Base-by-base conservation (phyloP, 2,888 invertebrate species). In the Dione vanillae region DNA sequence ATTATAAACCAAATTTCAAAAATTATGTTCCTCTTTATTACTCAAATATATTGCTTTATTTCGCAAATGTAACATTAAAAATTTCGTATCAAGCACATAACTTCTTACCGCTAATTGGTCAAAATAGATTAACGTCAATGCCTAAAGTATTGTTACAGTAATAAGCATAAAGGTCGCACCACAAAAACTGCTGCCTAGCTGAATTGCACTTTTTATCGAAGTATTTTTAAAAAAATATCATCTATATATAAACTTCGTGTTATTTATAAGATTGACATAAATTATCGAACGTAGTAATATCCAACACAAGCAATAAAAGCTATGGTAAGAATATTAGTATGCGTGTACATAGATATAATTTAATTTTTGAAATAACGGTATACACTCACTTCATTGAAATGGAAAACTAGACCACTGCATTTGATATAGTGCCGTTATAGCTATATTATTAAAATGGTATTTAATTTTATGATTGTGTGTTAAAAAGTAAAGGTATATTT, bases 401-500 rank as follows among this genome's bases (percentile, higher is more conserved):
- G n/a, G 11, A 14, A 69, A 68, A 71, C 45, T 43, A 41, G 64
- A 56, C n/a, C 58, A 51, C 40, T 19, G 11, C 51, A 49, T 54
- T 58, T 58, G 20, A 69, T 41, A 37, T 40, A 52, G 35, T 59
- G 45, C 69, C 51, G 61, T 65, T 62, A 69, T 41, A 35, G 41
- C 35, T 59, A 65, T 43, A 19, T 62, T 41, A 69, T 56, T 66
- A 47, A 65, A 54, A 49, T 66, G 16, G 37, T 64, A 64, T 66
- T 69, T 51, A 65, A 67, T 65, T 52, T 43, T 41, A 61, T 43
- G 54, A 66, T 51, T 59, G 40, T 54, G 67, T 35, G 16, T 41
- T 67, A 64, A 72, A 72, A 70, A 20, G 37, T 20, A 47, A 16
- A 69, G 62, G 27, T 19, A 69, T 40, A 43, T 56, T n/a, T 56